Conservation (phyloP, 2,888 invertebrate species). For the Nymphalis polychloros region DNA sequence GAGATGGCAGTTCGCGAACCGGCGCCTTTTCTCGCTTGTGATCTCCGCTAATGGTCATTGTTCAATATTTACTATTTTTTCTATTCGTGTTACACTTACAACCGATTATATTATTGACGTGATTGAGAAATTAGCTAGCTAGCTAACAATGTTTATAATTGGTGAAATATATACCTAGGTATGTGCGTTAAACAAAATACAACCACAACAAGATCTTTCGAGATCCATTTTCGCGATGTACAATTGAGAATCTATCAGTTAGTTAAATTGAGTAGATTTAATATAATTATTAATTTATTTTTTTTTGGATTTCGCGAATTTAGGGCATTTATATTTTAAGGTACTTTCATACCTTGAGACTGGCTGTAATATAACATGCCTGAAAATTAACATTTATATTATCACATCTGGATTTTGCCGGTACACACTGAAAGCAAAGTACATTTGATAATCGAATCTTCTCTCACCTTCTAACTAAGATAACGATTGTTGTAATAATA, state of each 20-base stretch:
- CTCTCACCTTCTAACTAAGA: constrained; percentile 90
- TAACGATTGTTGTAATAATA: constrained; percentile 93
- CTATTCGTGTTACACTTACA: neutral
- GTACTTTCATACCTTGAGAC: constrained; percentile 46
- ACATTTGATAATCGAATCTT: neutral
- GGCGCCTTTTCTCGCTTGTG: constrained; percentile 65
- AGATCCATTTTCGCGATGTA: too few species aligned
- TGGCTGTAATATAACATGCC: constrained; percentile 6
- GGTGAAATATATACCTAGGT: too few species aligned
- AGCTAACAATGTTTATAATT: neutral
- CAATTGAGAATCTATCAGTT: neutral
- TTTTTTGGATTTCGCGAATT: neutral
- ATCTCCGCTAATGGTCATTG: constrained; percentile 51
- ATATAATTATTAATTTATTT: neutral
- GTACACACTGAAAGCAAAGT: constrained; percentile 1
- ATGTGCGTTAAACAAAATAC: too few species aligned
- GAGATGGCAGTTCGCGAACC: constrained; percentile 85
- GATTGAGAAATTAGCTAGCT: too few species aligned
- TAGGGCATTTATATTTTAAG: constrained; percentile 58
- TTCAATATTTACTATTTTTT: constrained; percentile 22
- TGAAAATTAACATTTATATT: neutral
- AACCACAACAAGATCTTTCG: too few species aligned
- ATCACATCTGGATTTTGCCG: neutral
- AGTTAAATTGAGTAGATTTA: neutral
- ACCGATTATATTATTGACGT: neutral